Percentiles rank a stretch among this genome's conserved stretches.
Conservation (phyloP, 2,888 invertebrate species). For the Timema podura region DNA sequence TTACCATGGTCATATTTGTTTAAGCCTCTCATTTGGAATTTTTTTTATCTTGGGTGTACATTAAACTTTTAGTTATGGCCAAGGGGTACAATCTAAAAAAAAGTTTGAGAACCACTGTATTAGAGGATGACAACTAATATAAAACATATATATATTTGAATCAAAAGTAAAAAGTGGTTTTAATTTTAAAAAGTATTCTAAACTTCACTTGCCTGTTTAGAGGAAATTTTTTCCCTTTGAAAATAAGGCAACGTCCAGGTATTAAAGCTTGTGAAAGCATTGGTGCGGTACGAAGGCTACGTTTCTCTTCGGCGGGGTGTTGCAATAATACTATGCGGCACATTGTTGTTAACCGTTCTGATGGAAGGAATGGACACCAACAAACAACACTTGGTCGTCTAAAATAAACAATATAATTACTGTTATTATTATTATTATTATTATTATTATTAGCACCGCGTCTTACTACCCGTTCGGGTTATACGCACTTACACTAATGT, state of each 20-base stretch:
- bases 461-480: too few species aligned
- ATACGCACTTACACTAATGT: too few species aligned
- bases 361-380: conserved; percentile 82
- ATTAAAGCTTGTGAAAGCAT: conserved; percentile 78
- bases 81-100: too few species aligned
- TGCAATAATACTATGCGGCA: conserved; percentile 79
- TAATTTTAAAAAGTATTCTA: not conserved
- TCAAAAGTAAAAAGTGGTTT: too few species aligned
- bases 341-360: conserved; percentile 60
- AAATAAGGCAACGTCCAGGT: conserved; percentile 70
- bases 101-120: too few species aligned
- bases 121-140: too few species aligned
- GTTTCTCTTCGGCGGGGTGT: conserved; percentile 89
- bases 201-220: conserved; percentile 52
- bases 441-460: too few species aligned
- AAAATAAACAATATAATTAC: conserved; percentile 35
- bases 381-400: conserved; percentile 85
- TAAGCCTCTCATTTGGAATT: too few species aligned
- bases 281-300: conserved; percentile 83
- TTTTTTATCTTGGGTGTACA: too few species aligned
- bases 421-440: not conserved
- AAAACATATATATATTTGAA: too few species aligned
- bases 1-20: not conserved
- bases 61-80: too few species aligned
- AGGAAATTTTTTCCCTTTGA: conserved; percentile 82